phyloP scores from a whole-genome alignment of 2,113 vertebrate species.

The Hymenochirus boettgeri region DNA sequence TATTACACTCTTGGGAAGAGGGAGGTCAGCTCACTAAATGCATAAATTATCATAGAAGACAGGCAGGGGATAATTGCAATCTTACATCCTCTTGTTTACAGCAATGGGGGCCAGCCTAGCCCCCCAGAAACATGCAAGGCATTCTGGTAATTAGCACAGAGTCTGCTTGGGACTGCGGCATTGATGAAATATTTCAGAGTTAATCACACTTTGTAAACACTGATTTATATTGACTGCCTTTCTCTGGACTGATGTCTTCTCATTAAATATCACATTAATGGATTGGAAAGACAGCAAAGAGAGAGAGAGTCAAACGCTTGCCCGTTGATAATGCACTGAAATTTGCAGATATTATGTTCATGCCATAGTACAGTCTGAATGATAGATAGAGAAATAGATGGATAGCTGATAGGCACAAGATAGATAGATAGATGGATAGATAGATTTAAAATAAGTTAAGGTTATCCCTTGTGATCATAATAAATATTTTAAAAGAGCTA shows the following conservation, averaged over 20 bases:
- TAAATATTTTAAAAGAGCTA: too few relatives aligned
- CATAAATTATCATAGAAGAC: slow-evolving; percentile 76
- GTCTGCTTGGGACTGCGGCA: slow-evolving; percentile 72
- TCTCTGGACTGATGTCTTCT: slow-evolving; percentile 92
- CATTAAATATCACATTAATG: slow-evolving; percentile 97
- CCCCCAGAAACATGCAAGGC: slow-evolving; percentile 59
- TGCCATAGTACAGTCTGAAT: too few relatives aligned
- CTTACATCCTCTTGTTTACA: slow-evolving; percentile 63
- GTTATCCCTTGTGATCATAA: too few relatives aligned
- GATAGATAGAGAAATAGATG: too few relatives aligned
- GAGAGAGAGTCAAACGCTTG: slow-evolving; percentile 66
- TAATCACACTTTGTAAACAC: slow-evolving; percentile 97
- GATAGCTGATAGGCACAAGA: too few relatives aligned
- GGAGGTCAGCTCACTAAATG: slow-evolving; percentile 69
- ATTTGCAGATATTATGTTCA: too few relatives aligned
- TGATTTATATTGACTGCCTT: slow-evolving; percentile 99
- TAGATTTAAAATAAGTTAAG: too few relatives aligned
- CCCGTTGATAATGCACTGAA: slow-evolving; percentile 74
- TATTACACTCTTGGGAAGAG: slow-evolving; percentile 70
- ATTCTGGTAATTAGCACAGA: slow-evolving; percentile 79
- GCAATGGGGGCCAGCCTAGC: slow-evolving; percentile 58
- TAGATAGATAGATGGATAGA: too few relatives aligned
- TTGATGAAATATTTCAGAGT: slow-evolving; percentile 92
- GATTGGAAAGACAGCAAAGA: slow-evolving; percentile 69
- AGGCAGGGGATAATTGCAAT: slow-evolving; percentile 69